Evolutionary conservation across 2,797 vertebrate genomes (phyloP), one percentile per base, ranked within the genome.

Genomic region (Coreius guichenoti): DNA sequence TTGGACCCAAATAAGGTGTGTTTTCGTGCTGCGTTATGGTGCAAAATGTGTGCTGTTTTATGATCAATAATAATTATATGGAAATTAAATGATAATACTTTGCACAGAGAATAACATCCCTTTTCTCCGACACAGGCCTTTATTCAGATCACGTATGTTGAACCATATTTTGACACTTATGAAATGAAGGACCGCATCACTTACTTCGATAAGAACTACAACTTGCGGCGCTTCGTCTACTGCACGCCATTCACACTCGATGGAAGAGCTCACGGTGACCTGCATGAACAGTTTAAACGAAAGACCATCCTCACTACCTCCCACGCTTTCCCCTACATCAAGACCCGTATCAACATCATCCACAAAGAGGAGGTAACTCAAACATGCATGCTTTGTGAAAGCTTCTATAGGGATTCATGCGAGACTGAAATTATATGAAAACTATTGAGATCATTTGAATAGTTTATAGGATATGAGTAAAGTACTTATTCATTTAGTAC

Each of bases 161-260:
- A 99, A 89, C 98, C 98, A 0, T 99, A 98, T 92, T 99, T 99
- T 0, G 98, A 99, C 93, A 98, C 98, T 0, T 99, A 99, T 0
- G 98, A 99, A 93, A 98, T 99, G 98, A 99, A 99, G 93, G 98
- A 99, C 93, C 96, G 98, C 90, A 99, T 99, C 91, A 99, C 98
- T 0, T 99, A 99, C 92, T 99, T 99, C 0, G 98, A 99, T 93
- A 99, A 99, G 91, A 99, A 99, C 93, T 99, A 99, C 91, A 99
- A 99, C 93, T 75, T 99, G 93, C 94, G 98, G 0, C 97, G 97
- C 8, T 99, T 99, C 54, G 98, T 99, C 93, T 99, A 99, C 95
- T 99, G 98, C 93, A 99, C 98, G 0, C 98, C 98, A 12, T 99
- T 99, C 94, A 99, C 98, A 0, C 93, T 99, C 92, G 98, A 99